Evolutionary conservation across 2,113 vertebrate genomes (phyloP), one percentile per base, ranked within the genome.

Genomic region (Artemisiospiza belli): DNA sequence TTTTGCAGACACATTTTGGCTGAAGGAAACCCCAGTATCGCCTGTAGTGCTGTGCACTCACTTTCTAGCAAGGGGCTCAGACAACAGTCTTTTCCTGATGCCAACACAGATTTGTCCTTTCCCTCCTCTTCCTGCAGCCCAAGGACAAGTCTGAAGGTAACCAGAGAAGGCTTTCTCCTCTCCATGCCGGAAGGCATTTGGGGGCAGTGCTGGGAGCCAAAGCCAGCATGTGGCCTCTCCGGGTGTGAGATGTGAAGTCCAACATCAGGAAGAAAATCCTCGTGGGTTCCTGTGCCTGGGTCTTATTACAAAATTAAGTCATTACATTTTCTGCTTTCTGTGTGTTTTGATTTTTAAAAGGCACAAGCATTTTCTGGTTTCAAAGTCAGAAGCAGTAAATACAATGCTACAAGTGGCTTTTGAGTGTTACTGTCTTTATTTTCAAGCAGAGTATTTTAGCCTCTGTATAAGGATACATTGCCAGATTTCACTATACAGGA

Each of bases 71-170:
- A 62, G 44, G 5, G 31, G 11, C 39, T 72, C 35, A 39, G 87
- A 61, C 67, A 69, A 30, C 3, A 27, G 37, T n/a, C 52, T 79
- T 93, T n/a, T 62, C 43, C 68, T 61, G 41, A 61, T 13, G 12
- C n/a, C 44, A 61, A 15, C 15, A 66, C 5, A 67, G 37, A 41
- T 93, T 80, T 64, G n/a, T 73, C 86, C 76, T 90, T 92, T 66
- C 28, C 33, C 18, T 92, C 64, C 83, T 27, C 35, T 37, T 87
- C 61, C 72, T 81, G 57, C 57, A 37, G 28, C 51, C 61, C 76
- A 93, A 83, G 88, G 88, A 43, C 57, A 93, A 95, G 27, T 33
- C 69, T 46, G 83, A 75, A 93, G 61, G 89, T 83, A 95, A 94
- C n/a, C 37, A 92, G 79, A 92, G 61, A 41, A 23, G 54, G 19